Percentiles rank a stretch among this genome's conserved stretches.
Conservation (phyloP, 2,888 invertebrate species). For the Yponomeuta malinellus region DNA sequence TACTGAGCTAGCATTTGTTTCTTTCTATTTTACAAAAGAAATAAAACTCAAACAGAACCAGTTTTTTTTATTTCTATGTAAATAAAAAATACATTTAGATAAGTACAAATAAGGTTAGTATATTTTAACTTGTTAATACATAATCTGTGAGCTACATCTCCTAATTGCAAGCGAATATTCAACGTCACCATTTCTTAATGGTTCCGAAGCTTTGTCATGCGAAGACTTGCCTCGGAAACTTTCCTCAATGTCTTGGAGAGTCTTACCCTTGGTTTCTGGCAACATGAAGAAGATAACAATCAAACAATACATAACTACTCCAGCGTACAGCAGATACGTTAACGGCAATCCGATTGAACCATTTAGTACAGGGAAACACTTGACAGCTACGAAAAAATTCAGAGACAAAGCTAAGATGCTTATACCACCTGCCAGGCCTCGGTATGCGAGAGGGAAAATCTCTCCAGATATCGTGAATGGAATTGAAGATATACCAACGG, state of each 20-base stretch:
- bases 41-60: not conserved
- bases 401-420: slow-evolving; percentile 77
- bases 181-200: slow-evolving; percentile 8
- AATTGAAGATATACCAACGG: slow-evolving; percentile 78
- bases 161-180: slow-evolving; percentile 10
- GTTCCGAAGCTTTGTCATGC: slow-evolving; percentile 13
- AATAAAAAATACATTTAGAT: not conserved
- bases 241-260: slow-evolving; percentile 80
- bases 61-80: not conserved
- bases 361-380: slow-evolving; percentile 78
- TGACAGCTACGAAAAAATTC: slow-evolving; percentile 80
- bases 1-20: not conserved
- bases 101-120: not conserved
- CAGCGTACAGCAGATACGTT: slow-evolving; percentile 78
- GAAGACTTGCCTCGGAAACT: slow-evolving; percentile 47
- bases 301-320: slow-evolving; percentile 68
- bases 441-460: slow-evolving; percentile 77
- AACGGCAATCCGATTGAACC: slow-evolving; percentile 65
- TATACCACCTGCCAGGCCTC: slow-evolving; percentile 80
- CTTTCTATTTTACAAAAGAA: not conserved
- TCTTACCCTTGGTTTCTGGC: slow-evolving; percentile 81
- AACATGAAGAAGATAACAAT: slow-evolving; percentile 73
- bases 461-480: slow-evolving; percentile 85
- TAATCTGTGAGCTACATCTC: slow-evolving; percentile 55
- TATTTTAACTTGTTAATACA: slow-evolving; percentile 37